Base-by-base conservation (phyloP, 1,140 invertebrate genomes). In the Drosophila lacteicornis region DNA sequence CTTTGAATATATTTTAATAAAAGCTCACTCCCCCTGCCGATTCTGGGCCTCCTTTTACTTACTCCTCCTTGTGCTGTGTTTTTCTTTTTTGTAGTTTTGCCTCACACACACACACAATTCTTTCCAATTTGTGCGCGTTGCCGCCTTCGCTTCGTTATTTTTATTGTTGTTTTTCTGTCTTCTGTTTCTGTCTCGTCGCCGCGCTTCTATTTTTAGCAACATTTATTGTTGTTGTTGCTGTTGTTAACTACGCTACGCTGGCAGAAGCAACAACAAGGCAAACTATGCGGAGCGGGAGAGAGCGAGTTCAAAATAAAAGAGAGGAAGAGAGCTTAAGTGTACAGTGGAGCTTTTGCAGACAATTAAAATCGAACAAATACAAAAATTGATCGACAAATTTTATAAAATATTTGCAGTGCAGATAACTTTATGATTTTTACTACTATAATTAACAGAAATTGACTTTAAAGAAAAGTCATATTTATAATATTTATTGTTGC, bases 171-270 rank as follows among this genome's bases (percentile, higher is more conserved):
- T 78, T 83, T 70, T 82, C 63, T 57, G 76, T 83, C 82, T 83
- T 63, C 67, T 78, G 77, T 88, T 83, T 63, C 67, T 80, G 77
- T 88, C 73, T 78, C 60, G 81, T 75, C 87, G 80, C 80, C 77
- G 85, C 77, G 77, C 59, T 65, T 81, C 84, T 88, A 88, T 88
- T 88, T 88, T 88, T 88, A 88, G 85, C 85, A 85, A 79, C 70
- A 73, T 63, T 58, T 66, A 70, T 69, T 61, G 57, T 80, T 79
- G 50, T 67, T 80, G 58, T 82, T 82, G 74, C 50, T 79, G 67
- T 60, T 83, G 61, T 88, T 88, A 88, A 88, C 84, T 87, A 87
- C 76, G 84, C 84, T 87, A 88, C 83, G 83, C 84, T 88, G 78
- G 84, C 84, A 87, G 60, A 70, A 65, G 55, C 83, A 65, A 75